These are phyloP conservation scores for Drosophila parthenogenetica DNA, from an alignment of 2,888 invertebrate species.

Conservation along the genomic window DNA sequence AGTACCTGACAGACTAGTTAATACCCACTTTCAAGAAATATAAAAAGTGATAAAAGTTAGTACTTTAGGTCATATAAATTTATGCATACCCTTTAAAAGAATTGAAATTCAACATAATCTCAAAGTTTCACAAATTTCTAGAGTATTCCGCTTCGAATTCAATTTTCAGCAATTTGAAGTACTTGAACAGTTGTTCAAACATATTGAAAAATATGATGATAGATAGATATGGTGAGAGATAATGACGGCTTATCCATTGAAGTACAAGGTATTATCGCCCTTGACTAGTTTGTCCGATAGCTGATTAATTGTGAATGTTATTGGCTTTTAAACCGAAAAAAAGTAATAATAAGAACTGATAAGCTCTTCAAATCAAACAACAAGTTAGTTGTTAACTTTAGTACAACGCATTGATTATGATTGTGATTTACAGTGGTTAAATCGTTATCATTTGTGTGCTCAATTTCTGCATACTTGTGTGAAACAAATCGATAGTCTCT, in stretches of 20 bases:
- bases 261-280: slow-evolving; percentile 38
- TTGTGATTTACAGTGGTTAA: slow-evolving; percentile 53
- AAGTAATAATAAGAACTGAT: slow-evolving; percentile 40
- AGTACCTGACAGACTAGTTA: not conserved
- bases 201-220: slow-evolving; percentile 1
- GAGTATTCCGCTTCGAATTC: slow-evolving; percentile 11
- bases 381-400: slow-evolving; percentile 62
- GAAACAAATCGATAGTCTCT: slow-evolving; percentile 25
- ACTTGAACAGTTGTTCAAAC: not conserved
- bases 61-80: too few species aligned
- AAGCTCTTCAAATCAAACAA: slow-evolving; percentile 58
- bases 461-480: slow-evolving; percentile 4
- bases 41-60: not conserved
- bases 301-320: slow-evolving; percentile 36
- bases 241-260: slow-evolving; percentile 47
- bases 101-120: too few species aligned
- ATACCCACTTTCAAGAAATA: not conserved
- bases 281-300: slow-evolving; percentile 33
- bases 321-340: slow-evolving; percentile 56
- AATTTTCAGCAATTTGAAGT: slow-evolving; percentile 6
- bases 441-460: slow-evolving; percentile 28
- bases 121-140: not conserved
- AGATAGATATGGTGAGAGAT: slow-evolving; percentile 11
- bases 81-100: too few species aligned
- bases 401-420: slow-evolving; percentile 67